Conservation (phyloP, 1,140 invertebrate species). For the Cotesia chilonis region DNA sequence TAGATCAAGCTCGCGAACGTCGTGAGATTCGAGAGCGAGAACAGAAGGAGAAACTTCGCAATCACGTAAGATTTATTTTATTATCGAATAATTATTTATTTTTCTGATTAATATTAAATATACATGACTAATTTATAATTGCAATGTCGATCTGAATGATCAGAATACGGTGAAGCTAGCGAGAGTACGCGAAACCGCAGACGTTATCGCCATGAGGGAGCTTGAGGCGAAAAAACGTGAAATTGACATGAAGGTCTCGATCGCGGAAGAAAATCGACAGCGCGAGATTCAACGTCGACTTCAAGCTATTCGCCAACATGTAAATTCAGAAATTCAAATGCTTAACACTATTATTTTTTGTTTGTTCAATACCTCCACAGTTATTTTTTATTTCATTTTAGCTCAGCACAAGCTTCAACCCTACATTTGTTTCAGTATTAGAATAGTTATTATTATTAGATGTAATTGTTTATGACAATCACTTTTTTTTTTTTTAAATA, state of each 20-base stretch:
- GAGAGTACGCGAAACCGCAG: constrained; percentile 73
- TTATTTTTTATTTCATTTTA: constrained; percentile 37
- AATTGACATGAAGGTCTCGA: constrained; percentile 65
- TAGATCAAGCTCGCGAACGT: constrained; percentile 75
- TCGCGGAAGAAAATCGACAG: constrained; percentile 80
- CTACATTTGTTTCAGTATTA: constrained; percentile 1
- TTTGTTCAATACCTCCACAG: constrained; percentile 7
- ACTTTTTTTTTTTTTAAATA: background rate
- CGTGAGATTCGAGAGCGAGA: constrained; percentile 76
- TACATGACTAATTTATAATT: constrained; percentile 25
- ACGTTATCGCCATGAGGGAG: constrained; percentile 72
- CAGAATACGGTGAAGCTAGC: constrained; percentile 75
- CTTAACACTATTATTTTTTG: constrained; percentile 22
- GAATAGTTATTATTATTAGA: background rate
- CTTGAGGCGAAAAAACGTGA: constrained; percentile 72
- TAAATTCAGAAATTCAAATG: constrained; percentile 42
- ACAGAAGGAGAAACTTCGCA: constrained; percentile 78
- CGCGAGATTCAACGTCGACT: constrained; percentile 83
- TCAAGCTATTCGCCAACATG: constrained; percentile 80
- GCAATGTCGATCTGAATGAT: constrained; percentile 44
- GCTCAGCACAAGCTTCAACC: background rate
- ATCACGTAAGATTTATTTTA: constrained; percentile 70
- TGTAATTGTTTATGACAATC: too few relatives aligned
- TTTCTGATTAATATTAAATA: constrained; percentile 34
- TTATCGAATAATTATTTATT: constrained; percentile 14